Base-by-base conservation (phyloP, 2,888 invertebrate species). In the Acanthococcus lagerstroemiae region DNA sequence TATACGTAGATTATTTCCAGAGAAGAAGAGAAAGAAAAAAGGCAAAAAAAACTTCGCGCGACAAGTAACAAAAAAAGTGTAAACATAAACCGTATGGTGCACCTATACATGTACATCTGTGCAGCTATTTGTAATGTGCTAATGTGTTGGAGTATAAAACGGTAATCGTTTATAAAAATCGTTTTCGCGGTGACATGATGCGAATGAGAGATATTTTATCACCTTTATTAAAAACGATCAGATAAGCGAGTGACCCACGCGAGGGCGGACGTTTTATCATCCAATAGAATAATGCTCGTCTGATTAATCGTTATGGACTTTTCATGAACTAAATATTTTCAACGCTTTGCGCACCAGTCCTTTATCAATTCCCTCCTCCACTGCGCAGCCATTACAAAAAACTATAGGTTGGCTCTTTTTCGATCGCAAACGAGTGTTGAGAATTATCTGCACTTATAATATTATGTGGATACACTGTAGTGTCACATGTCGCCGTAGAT, bases 151-250 rank as follows among this genome's bases (percentile, higher is more conserved):
- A 7, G 15, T 55, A 26, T n/a, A 52, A 55, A 57, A 21, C 22
- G 30, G 15, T 57, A 57, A 57, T 57, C 57, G 57, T 37, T 30
- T n/a, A 22, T 17, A 37, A 55, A 55, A 55, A 55, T 27, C 19
- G n/a, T 55, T 7, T 55, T 55, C 21, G 26, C 15, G 12, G 22
- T 61, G 61, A 61, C 63, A 63, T 54, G 44, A n/a, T 44, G 52
- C 54, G 54, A 63, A 63, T 44, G 63, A 7, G 21, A 50, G 61
- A 44, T 63, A 63, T 63, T 63, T 63, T 63, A 63, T 63, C 63
- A 52, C 63, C 54, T 52, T 54, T 63, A 24, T 30, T 54, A 54
- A 30, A 19, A 52, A 52, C 44, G 22, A 30, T 37, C 27, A 30
- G 37, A 26, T 27, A 52, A 52, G 22, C n/a, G 30, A n/a, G n/a